These are phyloP conservation scores for Epistrophella euchroma DNA, from an alignment of 2,888 invertebrate genomes.

Conservation along the genomic window DNA sequence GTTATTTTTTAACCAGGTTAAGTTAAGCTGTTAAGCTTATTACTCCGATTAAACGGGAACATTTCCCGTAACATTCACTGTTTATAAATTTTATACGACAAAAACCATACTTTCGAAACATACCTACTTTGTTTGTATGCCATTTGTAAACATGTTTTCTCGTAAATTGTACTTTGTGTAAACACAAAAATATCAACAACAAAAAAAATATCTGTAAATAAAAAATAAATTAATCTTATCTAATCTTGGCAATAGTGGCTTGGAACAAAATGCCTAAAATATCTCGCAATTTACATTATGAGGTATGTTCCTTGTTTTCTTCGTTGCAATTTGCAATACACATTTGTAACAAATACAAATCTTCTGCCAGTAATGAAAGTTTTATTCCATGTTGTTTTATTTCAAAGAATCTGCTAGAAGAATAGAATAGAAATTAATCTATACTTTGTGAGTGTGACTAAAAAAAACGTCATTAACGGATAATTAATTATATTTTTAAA, in stretches of 20 bases:
- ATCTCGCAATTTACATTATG: neutral
- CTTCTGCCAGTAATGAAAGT: neutral
- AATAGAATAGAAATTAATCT: conserved; percentile 14
- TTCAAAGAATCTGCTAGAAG: conserved; percentile 14
- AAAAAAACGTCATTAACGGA: conserved; percentile 30
- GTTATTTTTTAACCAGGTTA: too few relatives aligned
- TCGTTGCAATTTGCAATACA: neutral
- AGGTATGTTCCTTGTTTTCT: neutral
- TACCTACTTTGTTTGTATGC: too few relatives aligned
- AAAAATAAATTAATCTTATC: neutral
- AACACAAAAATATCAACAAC: neutral
- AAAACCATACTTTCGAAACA: too few relatives aligned
- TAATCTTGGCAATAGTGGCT: neutral
- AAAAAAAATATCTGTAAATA: neutral
- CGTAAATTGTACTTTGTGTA: too few relatives aligned
- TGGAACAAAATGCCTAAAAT: neutral
- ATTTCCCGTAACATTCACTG: too few relatives aligned
- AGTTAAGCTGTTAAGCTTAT: too few relatives aligned
- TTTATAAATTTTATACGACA: too few relatives aligned
- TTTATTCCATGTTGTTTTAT: neutral
- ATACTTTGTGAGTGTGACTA: neutral
- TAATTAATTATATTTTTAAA: conserved; percentile 48
- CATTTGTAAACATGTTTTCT: too few relatives aligned
- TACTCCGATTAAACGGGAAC: too few relatives aligned
- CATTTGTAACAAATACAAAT: neutral